Conservation (phyloP, 2,888 invertebrate genomes). For the Corbicula japonica region DNA sequence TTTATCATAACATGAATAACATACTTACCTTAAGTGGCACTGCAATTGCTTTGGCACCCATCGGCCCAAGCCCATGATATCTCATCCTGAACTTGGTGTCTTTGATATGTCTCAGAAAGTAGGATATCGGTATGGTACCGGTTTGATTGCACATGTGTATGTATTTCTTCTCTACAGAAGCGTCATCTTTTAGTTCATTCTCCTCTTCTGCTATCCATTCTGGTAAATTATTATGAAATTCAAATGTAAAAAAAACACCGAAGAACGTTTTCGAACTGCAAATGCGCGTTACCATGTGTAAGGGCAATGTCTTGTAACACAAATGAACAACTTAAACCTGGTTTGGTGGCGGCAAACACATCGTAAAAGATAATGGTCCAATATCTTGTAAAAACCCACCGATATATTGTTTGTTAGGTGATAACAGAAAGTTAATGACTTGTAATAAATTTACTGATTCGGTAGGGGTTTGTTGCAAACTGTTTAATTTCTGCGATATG, state of each 20-base stretch:
- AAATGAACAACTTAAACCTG: background rate
- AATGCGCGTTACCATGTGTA: background rate
- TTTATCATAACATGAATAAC: background rate
- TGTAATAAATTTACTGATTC: too few relatives aligned
- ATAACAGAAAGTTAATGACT: too few relatives aligned
- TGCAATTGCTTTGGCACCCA: slow-evolving; percentile 82
- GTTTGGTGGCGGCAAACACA: background rate
- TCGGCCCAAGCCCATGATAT: slow-evolving; percentile 82
- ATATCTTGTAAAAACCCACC: background rate
- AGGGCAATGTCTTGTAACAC: background rate
- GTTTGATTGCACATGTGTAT: slow-evolving; percentile 77
- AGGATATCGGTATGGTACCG: slow-evolving; percentile 81
- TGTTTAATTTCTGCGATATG: background rate
- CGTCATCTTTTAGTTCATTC: slow-evolving; percentile 67
- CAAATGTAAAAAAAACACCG: too few relatives aligned
- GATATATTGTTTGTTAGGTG: too few relatives aligned
- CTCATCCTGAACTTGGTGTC: slow-evolving; percentile 78
- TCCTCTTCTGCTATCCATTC: slow-evolving; percentile 77
- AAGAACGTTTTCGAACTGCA: background rate
- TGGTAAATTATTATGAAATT: slow-evolving; percentile 28
- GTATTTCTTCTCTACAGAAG: slow-evolving; percentile 75
- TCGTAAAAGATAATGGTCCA: background rate
- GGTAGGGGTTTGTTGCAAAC: background rate
- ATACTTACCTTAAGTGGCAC: slow-evolving; percentile 81
- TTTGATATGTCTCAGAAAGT: slow-evolving; percentile 78